Evolutionary conservation across 2,113 vertebrate species (phyloP).

Genomic region (Actenoides lindsayi): DNA sequence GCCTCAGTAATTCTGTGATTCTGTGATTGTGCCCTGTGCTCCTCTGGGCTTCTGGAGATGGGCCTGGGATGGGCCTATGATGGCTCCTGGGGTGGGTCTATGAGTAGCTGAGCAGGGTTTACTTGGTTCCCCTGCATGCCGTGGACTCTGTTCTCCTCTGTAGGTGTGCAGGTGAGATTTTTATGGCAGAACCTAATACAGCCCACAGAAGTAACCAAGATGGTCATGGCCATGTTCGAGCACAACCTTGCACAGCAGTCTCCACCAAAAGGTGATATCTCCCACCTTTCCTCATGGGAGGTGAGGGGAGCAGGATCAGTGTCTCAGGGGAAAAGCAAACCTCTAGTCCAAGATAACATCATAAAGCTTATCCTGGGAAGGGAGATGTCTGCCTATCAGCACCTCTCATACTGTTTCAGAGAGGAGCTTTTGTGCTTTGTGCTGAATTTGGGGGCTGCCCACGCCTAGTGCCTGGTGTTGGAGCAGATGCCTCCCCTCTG

Average conservation of each 20-base stretch:
- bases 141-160: not conserved
- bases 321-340: not conserved
- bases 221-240: not conserved
- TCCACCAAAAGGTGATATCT: not conserved
- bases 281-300: not conserved
- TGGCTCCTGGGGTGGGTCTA: not conserved
- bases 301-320: not conserved
- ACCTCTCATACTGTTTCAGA: not conserved
- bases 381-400: not conserved
- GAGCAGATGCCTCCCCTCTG: not conserved
- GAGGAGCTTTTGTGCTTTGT: not conserved
- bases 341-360: not conserved
- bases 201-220: not conserved
- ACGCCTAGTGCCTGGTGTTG: accelerated
- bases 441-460: not conserved
- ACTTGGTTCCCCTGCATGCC: not conserved
- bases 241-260: not conserved
- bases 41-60: not conserved
- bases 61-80: not conserved
- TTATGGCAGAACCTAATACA: not conserved
- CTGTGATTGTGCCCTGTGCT: not conserved
- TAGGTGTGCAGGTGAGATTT: not conserved
- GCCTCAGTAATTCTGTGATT: no score
- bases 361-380: not conserved
- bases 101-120: not conserved